Evolutionary conservation across 1,140 invertebrate genomes (phyloP), one percentile per base, ranked within the genome.

Genomic region (Homalodisca vitripennis): DNA sequence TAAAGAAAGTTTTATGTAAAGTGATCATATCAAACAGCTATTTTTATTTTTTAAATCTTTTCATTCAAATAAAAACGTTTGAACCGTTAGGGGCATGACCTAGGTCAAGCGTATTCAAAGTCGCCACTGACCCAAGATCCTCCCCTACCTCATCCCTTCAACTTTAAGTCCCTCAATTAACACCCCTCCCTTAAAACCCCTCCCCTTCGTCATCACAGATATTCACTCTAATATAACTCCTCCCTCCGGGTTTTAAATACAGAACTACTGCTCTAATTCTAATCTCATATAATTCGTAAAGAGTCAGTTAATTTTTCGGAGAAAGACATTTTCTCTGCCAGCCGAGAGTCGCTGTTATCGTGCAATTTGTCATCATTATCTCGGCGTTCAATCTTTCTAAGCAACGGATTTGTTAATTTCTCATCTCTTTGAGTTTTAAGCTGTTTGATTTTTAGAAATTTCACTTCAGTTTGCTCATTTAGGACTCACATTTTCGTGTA

Each of bases 191-290:
- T 6, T 41, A 41, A 51, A 51, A 14, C 22, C 48, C 22, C 22
- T 51, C 22, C 22, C 3, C 48, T 3, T n/a, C n/a, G n/a, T n/a
- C n/a, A n/a, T n/a, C n/a, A n/a, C 6, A 6, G 48, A 51, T n/a
- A 51, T 51, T 51, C n/a, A 14, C 17, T 14, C 48, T 51, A 51
- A 51, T 51, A 20, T n/a, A 51, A 3, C 48, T 22, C 48, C 34
- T 41, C 34, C n/a, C n/a, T n/a, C n/a, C 48, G n/a, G 3, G 48
- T 14, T 22, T 51, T 51, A 51, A 51, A 51, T 12, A n/a, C n/a
- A n/a, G n/a, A n/a, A n/a, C n/a, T n/a, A 20, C 48, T 51, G 22
- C 48, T 51, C 48, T n/a, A 51, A 51, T 51, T 51, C 48, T 51
- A 51, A 51, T 51, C 48, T 51, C 14, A 51, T 51, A 51, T 14